Percentiles rank a stretch among this genome's conserved stretches.
These are phyloP conservation scores for Drosophila auraria DNA, from an alignment of 1,140 invertebrate species.

Conservation along the genomic window DNA sequence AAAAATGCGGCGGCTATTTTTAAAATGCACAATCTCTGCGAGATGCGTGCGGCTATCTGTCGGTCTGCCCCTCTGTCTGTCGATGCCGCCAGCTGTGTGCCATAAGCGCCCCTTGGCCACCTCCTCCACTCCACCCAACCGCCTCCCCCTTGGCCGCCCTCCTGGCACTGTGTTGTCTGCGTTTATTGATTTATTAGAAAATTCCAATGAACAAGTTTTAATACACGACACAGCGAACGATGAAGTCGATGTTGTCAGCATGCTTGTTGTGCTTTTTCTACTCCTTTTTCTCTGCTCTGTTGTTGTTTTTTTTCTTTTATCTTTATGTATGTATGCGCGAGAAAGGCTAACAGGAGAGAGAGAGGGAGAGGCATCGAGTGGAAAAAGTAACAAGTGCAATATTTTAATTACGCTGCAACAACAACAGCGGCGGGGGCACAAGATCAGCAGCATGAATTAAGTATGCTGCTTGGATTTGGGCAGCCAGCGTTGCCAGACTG, in stretches of 20 bases:
- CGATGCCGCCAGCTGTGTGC: slow-evolving; percentile 75
- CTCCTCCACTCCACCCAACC: neutral
- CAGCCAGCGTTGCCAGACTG: slow-evolving; percentile 49
- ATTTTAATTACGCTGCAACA: slow-evolving; percentile 78
- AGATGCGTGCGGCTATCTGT: slow-evolving; percentile 57
- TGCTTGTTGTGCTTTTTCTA: slow-evolving; percentile 54
- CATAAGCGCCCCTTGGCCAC: slow-evolving; percentile 25
- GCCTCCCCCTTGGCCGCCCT: slow-evolving; percentile 8
- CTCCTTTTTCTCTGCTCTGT: slow-evolving; percentile 23
- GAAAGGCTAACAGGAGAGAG: slow-evolving; percentile 25
- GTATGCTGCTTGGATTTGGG: slow-evolving; percentile 48
- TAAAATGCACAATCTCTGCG: slow-evolving; percentile 76
- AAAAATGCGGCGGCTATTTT: slow-evolving; percentile 66
- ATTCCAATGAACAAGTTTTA: slow-evolving; percentile 84
- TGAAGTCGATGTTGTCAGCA: slow-evolving; percentile 53
- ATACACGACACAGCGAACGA: slow-evolving; percentile 74
- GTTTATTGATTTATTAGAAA: slow-evolving; percentile 84
- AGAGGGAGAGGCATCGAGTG: slow-evolving; percentile 8
- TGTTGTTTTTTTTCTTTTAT: slow-evolving; percentile 23
- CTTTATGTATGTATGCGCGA: slow-evolving; percentile 1
- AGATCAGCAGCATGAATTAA: slow-evolving; percentile 51
- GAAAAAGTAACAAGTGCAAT: slow-evolving; percentile 80
- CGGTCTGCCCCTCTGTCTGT: slow-evolving; percentile 39
- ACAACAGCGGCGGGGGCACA: slow-evolving; percentile 29
- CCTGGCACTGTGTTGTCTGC: slow-evolving; percentile 74